These are phyloP conservation scores for Meloidogyne hapla DNA, from an alignment of 1,140 invertebrate genomes.

Conservation along the genomic window DNA sequence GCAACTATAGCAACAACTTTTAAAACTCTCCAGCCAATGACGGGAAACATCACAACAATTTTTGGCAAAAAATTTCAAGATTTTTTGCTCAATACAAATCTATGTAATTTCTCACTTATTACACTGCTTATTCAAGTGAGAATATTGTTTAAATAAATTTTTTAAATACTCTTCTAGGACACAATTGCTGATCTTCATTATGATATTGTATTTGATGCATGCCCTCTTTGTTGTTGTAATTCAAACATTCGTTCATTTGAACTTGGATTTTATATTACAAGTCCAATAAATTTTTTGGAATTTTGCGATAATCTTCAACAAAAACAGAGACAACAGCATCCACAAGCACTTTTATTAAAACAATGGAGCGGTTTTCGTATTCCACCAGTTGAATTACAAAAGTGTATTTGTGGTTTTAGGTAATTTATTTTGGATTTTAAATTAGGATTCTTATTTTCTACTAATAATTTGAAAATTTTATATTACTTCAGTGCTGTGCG, in stretches of 20 bases:
- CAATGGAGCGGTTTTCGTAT: slow-evolving; percentile 37
- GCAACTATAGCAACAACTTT: neutral
- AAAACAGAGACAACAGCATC: slow-evolving; percentile 33
- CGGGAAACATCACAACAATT: too few species aligned
- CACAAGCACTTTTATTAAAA: slow-evolving; percentile 23
- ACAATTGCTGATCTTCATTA: slow-evolving; percentile 49
- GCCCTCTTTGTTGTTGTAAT: slow-evolving; percentile 55
- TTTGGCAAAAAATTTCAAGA: slow-evolving; percentile 2
- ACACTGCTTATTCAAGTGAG: slow-evolving; percentile 4
- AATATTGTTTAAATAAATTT: neutral
- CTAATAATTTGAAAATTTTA: neutral
- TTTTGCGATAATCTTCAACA: slow-evolving; percentile 36
- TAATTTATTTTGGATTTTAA: slow-evolving; percentile 11
- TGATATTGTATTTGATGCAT: slow-evolving; percentile 51
- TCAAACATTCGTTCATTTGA: slow-evolving; percentile 46
- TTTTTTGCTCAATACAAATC: neutral
- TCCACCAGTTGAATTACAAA: slow-evolving; percentile 5
- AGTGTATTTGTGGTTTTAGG: slow-evolving; percentile 41
- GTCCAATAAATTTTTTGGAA: slow-evolving; percentile 17
- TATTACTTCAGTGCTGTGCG: slow-evolving; percentile 45
- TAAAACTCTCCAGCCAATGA: too few species aligned
- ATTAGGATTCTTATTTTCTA: neutral
- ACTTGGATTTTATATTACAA: slow-evolving; percentile 44
- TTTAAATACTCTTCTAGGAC: slow-evolving; percentile 32
- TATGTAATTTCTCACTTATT: neutral